These are phyloP conservation scores for Adelges cooleyi DNA, from an alignment of 1,140 invertebrate species.

Conservation along the genomic window DNA sequence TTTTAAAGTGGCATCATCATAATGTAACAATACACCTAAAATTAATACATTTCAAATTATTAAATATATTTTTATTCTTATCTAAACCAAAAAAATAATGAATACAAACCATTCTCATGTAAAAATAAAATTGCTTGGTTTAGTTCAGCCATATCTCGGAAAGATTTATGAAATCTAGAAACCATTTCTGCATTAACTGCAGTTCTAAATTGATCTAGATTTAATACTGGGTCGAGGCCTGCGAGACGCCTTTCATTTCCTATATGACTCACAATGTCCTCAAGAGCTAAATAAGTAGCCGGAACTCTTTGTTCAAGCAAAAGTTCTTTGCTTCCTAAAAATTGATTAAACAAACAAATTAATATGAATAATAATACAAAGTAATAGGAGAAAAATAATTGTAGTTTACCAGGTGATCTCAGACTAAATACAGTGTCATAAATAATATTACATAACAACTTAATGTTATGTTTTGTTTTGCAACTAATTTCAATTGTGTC, in stretches of 20 bases:
- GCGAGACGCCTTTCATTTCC: slow-evolving; percentile 55
- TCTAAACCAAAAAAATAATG: background rate
- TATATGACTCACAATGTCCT: slow-evolving; percentile 76
- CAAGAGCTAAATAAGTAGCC: slow-evolving; percentile 84
- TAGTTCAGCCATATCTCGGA: slow-evolving; percentile 73
- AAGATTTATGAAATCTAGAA: slow-evolving; percentile 43
- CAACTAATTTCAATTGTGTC: slow-evolving; percentile 86
- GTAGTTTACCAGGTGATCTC: slow-evolving; percentile 56
- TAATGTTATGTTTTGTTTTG: slow-evolving; percentile 83
- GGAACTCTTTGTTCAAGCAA: slow-evolving; percentile 90
- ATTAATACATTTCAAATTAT: slow-evolving; percentile 27
- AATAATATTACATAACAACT: slow-evolving; percentile 79
- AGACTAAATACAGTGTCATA: slow-evolving; percentile 89
- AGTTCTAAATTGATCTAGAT: slow-evolving; percentile 69
- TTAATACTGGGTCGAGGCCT: slow-evolving; percentile 75
- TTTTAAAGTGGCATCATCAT: slow-evolving; percentile 89
- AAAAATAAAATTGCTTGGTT: slow-evolving; percentile 92
- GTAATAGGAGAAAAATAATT: background rate
- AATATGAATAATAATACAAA: background rate
- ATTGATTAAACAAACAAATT: background rate
- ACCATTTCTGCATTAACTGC: slow-evolving; percentile 59
- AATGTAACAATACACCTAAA: slow-evolving; percentile 84
- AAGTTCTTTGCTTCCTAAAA: slow-evolving; percentile 72
- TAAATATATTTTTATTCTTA: background rate
- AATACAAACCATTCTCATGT: slow-evolving; percentile 78